A percentile compares a stretch with the other conserved stretches of the same genome.
phyloP scores from a whole-genome alignment of 2,113 vertebrate species.

The Lonchura striata region DNA sequence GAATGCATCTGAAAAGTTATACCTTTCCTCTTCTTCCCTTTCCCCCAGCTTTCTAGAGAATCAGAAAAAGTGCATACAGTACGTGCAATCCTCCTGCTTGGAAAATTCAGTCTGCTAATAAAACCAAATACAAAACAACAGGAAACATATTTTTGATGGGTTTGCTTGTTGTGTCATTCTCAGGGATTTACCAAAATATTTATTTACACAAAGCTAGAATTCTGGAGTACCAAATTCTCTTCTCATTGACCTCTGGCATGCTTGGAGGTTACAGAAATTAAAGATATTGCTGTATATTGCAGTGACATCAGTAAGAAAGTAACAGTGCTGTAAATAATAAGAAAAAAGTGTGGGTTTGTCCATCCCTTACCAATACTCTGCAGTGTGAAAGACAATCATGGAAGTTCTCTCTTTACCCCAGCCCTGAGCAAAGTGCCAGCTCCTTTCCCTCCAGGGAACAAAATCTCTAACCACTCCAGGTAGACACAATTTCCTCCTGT shows the following conservation, averaged over 20 bases:
- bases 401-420: neutral
- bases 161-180: neutral
- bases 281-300: neutral
- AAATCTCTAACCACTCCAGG: neutral
- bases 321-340: neutral
- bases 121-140: neutral
- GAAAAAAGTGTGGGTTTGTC: neutral
- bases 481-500: neutral
- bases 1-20: neutral
- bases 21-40: neutral
- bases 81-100: neutral
- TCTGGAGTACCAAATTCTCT: neutral
- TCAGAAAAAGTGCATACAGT: neutral
- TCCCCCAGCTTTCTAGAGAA: neutral
- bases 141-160: neutral
- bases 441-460: neutral
- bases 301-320: neutral
- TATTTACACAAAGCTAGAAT: slow-evolving; percentile 6
- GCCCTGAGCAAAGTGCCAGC: neutral
- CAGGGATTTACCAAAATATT: slow-evolving; percentile 10
- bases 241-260: neutral
- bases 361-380: neutral
- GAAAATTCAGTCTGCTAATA: slow-evolving; percentile 2
- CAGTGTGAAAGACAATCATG: neutral
- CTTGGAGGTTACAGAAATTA: neutral